Conservation (phyloP, 2,113 vertebrate species). For the Muntiacus reevesi region DNA sequence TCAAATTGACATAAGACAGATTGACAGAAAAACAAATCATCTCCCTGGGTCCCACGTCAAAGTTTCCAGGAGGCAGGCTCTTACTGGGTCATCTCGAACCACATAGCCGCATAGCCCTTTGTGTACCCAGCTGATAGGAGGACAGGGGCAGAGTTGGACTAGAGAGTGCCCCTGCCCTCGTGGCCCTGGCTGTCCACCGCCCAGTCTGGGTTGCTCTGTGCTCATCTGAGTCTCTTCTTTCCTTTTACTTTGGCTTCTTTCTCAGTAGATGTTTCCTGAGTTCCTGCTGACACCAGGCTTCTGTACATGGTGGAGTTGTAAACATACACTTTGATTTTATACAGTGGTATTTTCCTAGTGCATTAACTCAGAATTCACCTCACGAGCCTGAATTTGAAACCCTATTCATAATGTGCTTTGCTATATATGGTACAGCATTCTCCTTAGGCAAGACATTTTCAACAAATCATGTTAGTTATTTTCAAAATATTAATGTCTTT, state of each 20-base stretch:
- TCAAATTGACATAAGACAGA: neutral
- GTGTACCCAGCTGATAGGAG: neutral
- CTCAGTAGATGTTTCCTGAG: slow-evolving; percentile 20
- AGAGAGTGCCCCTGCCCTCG: neutral
- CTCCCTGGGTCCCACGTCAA: neutral
- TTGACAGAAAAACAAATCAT: neutral
- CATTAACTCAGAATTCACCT: slow-evolving; percentile 36
- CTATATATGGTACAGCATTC: neutral
- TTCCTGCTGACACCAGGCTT: slow-evolving; percentile 26
- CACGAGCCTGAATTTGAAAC: slow-evolving; percentile 48
- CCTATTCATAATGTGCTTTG: slow-evolving; percentile 12
- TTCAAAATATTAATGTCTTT: slow-evolving; percentile 21
- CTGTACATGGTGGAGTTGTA: neutral
- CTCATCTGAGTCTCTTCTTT: neutral
- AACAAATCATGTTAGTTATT: neutral
- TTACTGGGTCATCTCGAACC: no score
- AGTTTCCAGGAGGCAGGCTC: neutral
- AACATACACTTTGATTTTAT: neutral
- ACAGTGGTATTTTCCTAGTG: slow-evolving; percentile 27
- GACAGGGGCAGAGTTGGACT: neutral
- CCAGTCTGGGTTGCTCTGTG: neutral
- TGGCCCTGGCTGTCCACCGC: neutral
- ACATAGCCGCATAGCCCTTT: neutral
- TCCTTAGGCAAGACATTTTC: neutral
- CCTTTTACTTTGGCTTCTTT: neutral